Base-by-base conservation (phyloP, 1,140 invertebrate genomes). In the Drosophila fuyamai region DNA sequence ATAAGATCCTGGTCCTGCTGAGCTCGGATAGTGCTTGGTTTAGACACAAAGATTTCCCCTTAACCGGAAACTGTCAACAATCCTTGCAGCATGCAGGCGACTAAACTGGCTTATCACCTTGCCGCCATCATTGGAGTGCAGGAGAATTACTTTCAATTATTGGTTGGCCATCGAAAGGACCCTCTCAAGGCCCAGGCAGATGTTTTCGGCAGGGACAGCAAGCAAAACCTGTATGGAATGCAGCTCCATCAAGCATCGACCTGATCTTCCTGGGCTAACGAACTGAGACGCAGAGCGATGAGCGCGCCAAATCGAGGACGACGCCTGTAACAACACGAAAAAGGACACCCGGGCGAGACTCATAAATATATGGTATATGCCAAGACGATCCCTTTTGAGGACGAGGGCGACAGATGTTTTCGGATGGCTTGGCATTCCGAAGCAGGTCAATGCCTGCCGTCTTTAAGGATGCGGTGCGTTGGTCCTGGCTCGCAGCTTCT, bases 121-220 rank as follows among this genome's bases (percentile, higher is more conserved):
- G 58, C 53, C 51, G 68, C 62, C 73, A 84, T 85, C 65, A 47
- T 50, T 79, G 41, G 47, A 63, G 57, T 53, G 32, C 48, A 67
- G 44, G 57, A 59, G 74, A 86, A 88, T 83, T 86, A 73, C 79
- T 74, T 83, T 86, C 83, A 83, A 88, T 88, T 86, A 83, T 82
- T 76, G 65, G 65, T 51, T 23, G 38, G 65, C 76, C 66, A 72
- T 68, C 57, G 41, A 47, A 67, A 81, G 82, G 78, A 86, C 82
- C 56, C 68, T 58, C 61, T 75, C 58, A 4, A 29, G 32, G 48
- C 36, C 36, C 68, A 48, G 79, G 76, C 83, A 88, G 83, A 88
- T 86, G 83, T 88, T 88, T 88, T 32, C n/a, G 44, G 12, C 5
- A 56, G 38, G 59, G 18, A 16, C 40, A 74, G 53, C 66, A 53